Percentiles rank a stretch among this genome's conserved stretches.
Evolutionary conservation across 2,888 invertebrate species (phyloP).

Genomic region (Epinotia demarniana): DNA sequence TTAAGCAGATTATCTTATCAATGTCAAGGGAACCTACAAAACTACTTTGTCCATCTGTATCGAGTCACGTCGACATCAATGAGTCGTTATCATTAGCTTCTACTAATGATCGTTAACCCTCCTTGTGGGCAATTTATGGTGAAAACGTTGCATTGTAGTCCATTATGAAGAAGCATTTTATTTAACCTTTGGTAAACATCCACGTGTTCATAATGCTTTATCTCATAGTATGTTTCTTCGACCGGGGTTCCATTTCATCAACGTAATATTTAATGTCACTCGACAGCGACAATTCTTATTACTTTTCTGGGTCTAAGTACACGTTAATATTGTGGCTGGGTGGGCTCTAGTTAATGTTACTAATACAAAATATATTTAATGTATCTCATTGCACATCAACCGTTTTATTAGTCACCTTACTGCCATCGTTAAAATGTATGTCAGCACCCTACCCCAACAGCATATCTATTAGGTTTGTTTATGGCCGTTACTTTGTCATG

Average conservation of each 20-base stretch:
- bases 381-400: slow-evolving; percentile 3
- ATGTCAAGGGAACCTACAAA: neutral
- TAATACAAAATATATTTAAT: slow-evolving; percentile 3
- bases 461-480: slow-evolving; percentile 15
- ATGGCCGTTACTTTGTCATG: slow-evolving; percentile 23
- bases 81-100: slow-evolving; percentile 23
- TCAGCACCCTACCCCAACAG: slow-evolving; percentile 41
- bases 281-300: no score
- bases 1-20: neutral
- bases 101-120: slow-evolving; percentile 34
- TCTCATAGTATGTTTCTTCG: no score
- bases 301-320: no score
- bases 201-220: no score
- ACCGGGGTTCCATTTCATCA: no score
- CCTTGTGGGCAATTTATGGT: slow-evolving; percentile 18
- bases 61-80: slow-evolving; percentile 15
- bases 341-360: no score
- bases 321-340: no score
- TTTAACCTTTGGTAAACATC: no score
- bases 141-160: neutral
- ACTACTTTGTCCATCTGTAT: neutral
- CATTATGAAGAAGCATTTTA: no score
- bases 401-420: slow-evolving; percentile 13
- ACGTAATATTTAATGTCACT: no score
- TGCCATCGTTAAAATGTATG: slow-evolving; percentile 32